phyloP scores from a whole-genome alignment of 2,888 invertebrate genomes.

The Tetramorium bicarinatum region DNA sequence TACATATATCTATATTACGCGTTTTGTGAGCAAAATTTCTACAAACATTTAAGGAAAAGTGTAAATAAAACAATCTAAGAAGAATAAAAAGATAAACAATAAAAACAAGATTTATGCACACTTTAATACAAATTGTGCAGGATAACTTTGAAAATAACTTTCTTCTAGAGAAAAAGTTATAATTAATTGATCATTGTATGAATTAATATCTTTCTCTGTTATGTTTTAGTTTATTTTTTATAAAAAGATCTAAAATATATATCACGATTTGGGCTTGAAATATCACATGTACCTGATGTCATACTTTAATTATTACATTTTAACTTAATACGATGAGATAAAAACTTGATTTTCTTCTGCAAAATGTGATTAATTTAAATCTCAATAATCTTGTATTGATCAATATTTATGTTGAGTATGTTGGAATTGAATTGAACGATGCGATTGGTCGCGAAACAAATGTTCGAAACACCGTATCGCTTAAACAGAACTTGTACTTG shows the following conservation, averaged over 20 bases:
- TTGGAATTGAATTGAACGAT: not conserved
- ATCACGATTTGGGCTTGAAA: not conserved
- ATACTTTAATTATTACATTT: not conserved
- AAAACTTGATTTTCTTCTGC: not conserved
- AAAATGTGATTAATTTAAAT: not conserved
- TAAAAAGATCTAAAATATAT: not conserved
- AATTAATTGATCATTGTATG: not conserved
- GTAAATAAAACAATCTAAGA: not conserved
- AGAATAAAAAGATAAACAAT: not conserved
- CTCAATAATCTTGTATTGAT: not conserved
- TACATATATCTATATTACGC: not conserved
- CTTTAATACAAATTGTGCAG: not conserved
- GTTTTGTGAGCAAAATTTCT: not conserved
- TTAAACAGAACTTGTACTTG: constrained; percentile 41
- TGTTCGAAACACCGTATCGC: constrained; percentile 18
- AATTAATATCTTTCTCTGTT: constrained; percentile 1
- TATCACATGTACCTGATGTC: not conserved
- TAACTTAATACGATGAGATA: not conserved
- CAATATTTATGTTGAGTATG: not conserved
- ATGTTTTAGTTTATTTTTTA: constrained; percentile 9
- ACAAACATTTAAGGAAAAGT: not conserved
- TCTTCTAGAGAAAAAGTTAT: not conserved
- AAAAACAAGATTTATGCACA: not conserved
- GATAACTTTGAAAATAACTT: not conserved
- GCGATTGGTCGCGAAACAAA: constrained; percentile 31